These are phyloP conservation scores for Thamnophis sirtalis DNA, from an alignment of 2,113 vertebrate species.

Conservation along the genomic window DNA sequence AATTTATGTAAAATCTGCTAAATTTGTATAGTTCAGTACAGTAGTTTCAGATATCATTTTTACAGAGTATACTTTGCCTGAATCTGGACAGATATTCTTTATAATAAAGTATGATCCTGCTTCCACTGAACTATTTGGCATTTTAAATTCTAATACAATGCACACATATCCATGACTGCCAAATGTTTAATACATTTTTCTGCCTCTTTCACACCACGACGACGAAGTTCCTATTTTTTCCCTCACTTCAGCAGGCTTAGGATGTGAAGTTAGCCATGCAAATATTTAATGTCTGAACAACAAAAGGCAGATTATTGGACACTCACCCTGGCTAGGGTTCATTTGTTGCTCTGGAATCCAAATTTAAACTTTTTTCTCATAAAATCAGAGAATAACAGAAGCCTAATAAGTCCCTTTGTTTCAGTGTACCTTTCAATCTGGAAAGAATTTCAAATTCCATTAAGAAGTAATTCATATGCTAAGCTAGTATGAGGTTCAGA, in stretches of 20 bases:
- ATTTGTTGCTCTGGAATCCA: background rate
- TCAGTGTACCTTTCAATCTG: background rate
- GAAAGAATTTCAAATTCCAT: background rate
- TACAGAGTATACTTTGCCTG: background rate
- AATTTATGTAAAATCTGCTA: background rate
- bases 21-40: background rate
- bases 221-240: background rate
- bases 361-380: background rate
- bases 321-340: background rate
- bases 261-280: background rate
- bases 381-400: background rate
- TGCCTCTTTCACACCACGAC: background rate
- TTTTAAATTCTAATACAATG: background rate
- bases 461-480: background rate
- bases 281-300: background rate
- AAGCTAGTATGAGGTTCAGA: background rate
- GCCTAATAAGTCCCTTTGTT: background rate
- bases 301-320: background rate
- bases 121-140: background rate
- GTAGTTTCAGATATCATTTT: background rate
- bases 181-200: background rate
- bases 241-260: background rate
- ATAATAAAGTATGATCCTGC: background rate
- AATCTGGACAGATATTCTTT: background rate
- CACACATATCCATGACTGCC: background rate